phyloP scores from a whole-genome alignment of 2,797 vertebrate genomes.

The Carcharodon carcharias region DNA sequence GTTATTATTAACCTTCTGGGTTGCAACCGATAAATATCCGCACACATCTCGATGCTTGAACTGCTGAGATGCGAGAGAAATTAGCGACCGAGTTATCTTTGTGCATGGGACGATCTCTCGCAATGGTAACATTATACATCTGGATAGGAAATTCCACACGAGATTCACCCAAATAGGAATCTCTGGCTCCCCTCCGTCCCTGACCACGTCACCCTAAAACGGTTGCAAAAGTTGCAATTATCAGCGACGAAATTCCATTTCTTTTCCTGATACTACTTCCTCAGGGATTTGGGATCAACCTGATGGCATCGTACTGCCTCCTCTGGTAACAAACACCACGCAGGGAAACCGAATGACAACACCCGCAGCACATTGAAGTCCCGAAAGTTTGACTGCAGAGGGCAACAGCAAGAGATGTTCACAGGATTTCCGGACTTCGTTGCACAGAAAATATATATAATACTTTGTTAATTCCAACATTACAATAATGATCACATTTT shows the following conservation, averaged over 20 bases:
- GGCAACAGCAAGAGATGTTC: neutral
- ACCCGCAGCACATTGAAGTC: neutral
- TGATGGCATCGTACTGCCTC: neutral
- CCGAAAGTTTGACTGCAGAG: neutral
- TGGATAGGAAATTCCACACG: too few species aligned
- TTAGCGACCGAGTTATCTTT: too few species aligned
- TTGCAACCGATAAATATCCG: slow-evolving; percentile 8
- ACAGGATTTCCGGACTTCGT: neutral
- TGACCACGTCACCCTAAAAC: neutral
- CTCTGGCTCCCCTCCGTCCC: neutral
- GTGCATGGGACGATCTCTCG: too few species aligned
- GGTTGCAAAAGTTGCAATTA: neutral
- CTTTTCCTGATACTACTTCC: neutral
- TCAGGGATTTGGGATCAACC: neutral
- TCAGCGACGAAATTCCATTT: neutral
- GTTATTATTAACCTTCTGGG: neutral
- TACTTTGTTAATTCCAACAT: neutral
- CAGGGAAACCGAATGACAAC: neutral
- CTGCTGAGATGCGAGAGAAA: neutral
- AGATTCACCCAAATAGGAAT: neutral
- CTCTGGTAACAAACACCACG: neutral
- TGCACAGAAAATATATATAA: neutral
- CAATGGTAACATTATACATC: neutral
- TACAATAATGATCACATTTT: neutral
- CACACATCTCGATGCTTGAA: neutral